phyloP scores from a whole-genome alignment of 2,888 invertebrate species.

The Cloeon dipterum region DNA sequence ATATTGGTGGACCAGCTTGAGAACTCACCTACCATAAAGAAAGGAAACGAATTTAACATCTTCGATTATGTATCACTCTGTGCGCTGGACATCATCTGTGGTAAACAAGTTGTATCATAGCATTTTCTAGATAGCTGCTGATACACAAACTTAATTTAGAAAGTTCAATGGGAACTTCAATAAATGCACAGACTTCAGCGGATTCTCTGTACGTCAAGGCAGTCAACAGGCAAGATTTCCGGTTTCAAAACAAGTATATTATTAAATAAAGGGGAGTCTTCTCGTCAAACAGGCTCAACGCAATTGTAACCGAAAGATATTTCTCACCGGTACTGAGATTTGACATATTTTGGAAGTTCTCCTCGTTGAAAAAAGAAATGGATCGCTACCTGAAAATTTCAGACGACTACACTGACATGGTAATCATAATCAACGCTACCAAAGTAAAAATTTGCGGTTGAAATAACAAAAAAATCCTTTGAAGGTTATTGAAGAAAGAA shows the following conservation, averaged over 20 bases:
- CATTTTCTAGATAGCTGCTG: conserved; percentile 8
- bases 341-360: background rate
- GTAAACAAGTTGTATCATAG: conserved; percentile 8
- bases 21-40: conserved; percentile 10
- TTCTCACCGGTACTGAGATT: background rate
- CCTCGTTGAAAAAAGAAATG: background rate
- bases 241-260: too few relatives aligned
- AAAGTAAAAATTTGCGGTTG: too few relatives aligned
- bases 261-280: too few relatives aligned
- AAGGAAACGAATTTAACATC: background rate
- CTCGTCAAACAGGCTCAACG: background rate
- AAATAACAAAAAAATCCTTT: too few relatives aligned
- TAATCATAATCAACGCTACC: too few relatives aligned
- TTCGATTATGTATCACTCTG: conserved; percentile 3
- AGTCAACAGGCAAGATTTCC: background rate
- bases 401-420: background rate
- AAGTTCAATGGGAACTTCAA: conserved; percentile 2
- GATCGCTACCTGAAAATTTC: background rate
- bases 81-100: conserved; percentile 8
- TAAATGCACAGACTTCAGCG: background rate
- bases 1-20: conserved; percentile 15
- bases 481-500: too few relatives aligned
- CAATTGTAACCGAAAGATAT: background rate
- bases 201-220: background rate
- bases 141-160: conserved; percentile 5